phyloP scores from a whole-genome alignment of 2,888 invertebrate genomes.

The Amphipyra berbera region DNA sequence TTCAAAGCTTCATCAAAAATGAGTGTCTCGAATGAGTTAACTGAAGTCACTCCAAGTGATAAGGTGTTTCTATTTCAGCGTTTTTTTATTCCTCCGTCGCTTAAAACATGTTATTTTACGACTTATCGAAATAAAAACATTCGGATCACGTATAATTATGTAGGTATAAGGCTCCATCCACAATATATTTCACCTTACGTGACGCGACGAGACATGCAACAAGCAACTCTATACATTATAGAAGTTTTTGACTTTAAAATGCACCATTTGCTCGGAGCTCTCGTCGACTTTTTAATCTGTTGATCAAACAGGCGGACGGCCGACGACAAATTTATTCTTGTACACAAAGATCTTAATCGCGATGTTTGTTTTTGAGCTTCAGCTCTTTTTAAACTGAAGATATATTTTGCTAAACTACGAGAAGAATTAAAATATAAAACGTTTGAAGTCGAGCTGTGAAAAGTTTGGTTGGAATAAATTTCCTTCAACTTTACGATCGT shows the following conservation, averaged over 20 bases:
- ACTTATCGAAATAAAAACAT: conserved; percentile 6
- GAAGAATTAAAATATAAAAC: conserved; percentile 42
- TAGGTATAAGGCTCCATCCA: conserved; percentile 6
- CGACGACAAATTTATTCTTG: conserved; percentile 86
- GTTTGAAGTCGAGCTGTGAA: conserved; percentile 44
- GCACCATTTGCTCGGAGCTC: conserved; percentile 75
- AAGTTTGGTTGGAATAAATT: conserved; percentile 28
- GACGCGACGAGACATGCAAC: conserved; percentile 41
- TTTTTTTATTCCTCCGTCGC: too few species aligned
- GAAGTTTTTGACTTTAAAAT: conserved; percentile 73
- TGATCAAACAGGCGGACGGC: conserved; percentile 82
- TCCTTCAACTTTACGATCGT: conserved; percentile 10
- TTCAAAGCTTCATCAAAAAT: too few species aligned
- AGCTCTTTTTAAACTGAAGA: conserved; percentile 56
- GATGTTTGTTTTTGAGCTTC: conserved; percentile 61
- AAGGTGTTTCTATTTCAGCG: too few species aligned
- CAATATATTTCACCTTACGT: conserved; percentile 30
- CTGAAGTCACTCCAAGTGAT: too few species aligned
- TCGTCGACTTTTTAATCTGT: conserved; percentile 82
- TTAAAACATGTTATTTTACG: too few species aligned
- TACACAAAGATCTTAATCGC: conserved; percentile 82
- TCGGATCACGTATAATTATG: conserved; percentile 6
- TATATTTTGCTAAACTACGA: conserved; percentile 43
- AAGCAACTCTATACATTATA: conserved; percentile 56
- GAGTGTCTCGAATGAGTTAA: too few species aligned